These are phyloP conservation scores for Cyclopterus lumpus DNA, from an alignment of 2,797 vertebrate genomes.

Conservation along the genomic window DNA sequence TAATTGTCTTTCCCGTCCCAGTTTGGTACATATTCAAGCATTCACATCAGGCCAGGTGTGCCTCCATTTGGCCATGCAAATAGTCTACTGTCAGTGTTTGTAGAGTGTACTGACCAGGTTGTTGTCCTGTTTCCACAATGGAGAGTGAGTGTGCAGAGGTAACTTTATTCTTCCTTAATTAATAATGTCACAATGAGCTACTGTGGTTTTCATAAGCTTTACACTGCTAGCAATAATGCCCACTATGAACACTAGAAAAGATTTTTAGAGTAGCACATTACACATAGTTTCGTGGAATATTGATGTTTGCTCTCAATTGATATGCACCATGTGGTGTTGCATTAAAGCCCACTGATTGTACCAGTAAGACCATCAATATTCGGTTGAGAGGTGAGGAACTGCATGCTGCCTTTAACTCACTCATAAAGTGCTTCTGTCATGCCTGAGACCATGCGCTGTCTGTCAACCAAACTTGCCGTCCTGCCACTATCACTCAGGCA, in stretches of 20 bases:
- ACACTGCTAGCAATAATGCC: slow-evolving; percentile 60
- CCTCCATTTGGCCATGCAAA: slow-evolving; percentile 82
- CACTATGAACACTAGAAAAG: slow-evolving; percentile 64
- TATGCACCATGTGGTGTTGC: slow-evolving; percentile 63
- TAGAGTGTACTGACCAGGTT: slow-evolving; percentile 47
- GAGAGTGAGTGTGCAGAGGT: slow-evolving; percentile 67
- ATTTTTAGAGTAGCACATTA: slow-evolving; percentile 57
- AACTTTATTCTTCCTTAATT: slow-evolving; percentile 50
- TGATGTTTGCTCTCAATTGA: slow-evolving; percentile 53
- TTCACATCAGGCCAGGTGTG: slow-evolving; percentile 82
- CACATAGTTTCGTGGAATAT: slow-evolving; percentile 50
- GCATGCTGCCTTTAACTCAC: slow-evolving; percentile 74
- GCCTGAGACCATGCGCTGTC: slow-evolving; percentile 69
- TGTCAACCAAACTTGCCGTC: slow-evolving; percentile 47
- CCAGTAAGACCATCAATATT: slow-evolving; percentile 58
- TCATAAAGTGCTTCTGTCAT: slow-evolving; percentile 81
- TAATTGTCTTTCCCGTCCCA: slow-evolving; percentile 75
- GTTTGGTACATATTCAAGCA: slow-evolving; percentile 78
- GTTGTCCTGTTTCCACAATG: slow-evolving; percentile 61
- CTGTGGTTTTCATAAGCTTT: slow-evolving; percentile 56
- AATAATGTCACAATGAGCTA: slow-evolving; percentile 65
- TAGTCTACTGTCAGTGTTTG: slow-evolving; percentile 57
- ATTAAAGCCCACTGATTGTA: slow-evolving; percentile 53
- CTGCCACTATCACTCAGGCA: slow-evolving; percentile 45
- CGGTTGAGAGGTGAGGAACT: slow-evolving; percentile 64